Evolutionary conservation across 2,888 invertebrate species (phyloP), one percentile per base, ranked within the genome.

Genomic region (Pollenia labialis): DNA sequence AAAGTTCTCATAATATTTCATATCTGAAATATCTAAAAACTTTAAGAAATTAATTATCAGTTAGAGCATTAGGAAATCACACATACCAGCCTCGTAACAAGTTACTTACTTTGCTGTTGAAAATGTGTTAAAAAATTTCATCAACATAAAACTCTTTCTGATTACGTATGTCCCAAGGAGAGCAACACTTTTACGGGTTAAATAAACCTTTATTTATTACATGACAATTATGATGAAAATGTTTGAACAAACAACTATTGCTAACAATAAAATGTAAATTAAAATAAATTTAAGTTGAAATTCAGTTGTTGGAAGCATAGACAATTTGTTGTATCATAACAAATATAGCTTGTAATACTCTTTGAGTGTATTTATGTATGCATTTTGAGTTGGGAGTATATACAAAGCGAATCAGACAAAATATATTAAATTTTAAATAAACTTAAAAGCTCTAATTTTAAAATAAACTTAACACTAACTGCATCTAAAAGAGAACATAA

Each of bases 41-140:
- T 32, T 32, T 32, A 6, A 32, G 1, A 32, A 32, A 32, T 6
- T 32, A 32, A 32, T 32, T 6, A 23, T 2, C 2, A 23, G 23
- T 23, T 23, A 32, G 6, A 6, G 4, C 6, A 32, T 32, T 6
- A 6, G 32, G 1, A 32, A 32, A 32, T 32, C 4, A 6, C 6
- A 32, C 9, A 14, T 14, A 62, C 62, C 4, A 14, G 3, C 62
- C 42, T 52, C 75, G 62, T 48, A 10, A 18, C 46, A 48, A 23
- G 12, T 66, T 8, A 42, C n/a, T 52, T 18, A 16, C 18, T 52
- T 6, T 44, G 32, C 6, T 54, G 46, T 48, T 75, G 74, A 40
- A 69, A 69, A 85, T 74, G 69, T 85, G 80, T 69, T 69, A 62
- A 50, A 74, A 85, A 56, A 18, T 68, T 84, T 62, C 69, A 58